Percentiles rank a stretch among this genome's conserved stretches.
Conservation (phyloP, 2,888 invertebrate species). For the Cosmia trapezina region DNA sequence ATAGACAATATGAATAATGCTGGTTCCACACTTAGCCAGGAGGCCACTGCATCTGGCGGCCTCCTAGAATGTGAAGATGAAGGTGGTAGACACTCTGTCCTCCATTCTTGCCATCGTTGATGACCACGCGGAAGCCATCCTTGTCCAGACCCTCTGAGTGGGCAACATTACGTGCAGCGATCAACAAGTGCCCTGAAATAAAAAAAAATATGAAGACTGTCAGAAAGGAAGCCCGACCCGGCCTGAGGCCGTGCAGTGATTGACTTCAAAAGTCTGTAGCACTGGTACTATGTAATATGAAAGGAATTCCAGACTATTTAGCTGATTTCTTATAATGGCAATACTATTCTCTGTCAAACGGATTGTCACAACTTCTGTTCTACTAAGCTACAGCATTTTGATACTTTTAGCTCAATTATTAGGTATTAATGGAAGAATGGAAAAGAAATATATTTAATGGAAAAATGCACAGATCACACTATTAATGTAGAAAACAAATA, state of each 20-base stretch:
- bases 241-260: background rate
- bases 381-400: no score
- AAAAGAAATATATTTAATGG: no score
- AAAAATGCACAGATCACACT: no score
- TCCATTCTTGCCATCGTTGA: conserved; percentile 98
- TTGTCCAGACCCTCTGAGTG: conserved; percentile 93
- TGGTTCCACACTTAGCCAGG: conserved; percentile 93
- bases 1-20: conserved; percentile 12
- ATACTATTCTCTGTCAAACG: no score
- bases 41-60: conserved; percentile 98
- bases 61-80: conserved; percentile 98
- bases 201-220: background rate
- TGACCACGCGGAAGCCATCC: conserved; percentile 95
- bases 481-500: no score
- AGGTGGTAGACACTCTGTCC: conserved; percentile 98
- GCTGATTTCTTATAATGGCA: no score
- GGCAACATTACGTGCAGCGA: conserved; percentile 95
- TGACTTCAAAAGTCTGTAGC: background rate
- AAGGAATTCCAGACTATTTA: background rate
- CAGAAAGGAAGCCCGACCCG: background rate
- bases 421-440: no score
- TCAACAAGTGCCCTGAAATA: conserved; percentile 93
- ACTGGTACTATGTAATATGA: background rate
- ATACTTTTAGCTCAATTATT: no score
- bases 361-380: no score